phyloP scores from a whole-genome alignment of 2,797 vertebrate genomes.

The Sebastes diploproa region DNA sequence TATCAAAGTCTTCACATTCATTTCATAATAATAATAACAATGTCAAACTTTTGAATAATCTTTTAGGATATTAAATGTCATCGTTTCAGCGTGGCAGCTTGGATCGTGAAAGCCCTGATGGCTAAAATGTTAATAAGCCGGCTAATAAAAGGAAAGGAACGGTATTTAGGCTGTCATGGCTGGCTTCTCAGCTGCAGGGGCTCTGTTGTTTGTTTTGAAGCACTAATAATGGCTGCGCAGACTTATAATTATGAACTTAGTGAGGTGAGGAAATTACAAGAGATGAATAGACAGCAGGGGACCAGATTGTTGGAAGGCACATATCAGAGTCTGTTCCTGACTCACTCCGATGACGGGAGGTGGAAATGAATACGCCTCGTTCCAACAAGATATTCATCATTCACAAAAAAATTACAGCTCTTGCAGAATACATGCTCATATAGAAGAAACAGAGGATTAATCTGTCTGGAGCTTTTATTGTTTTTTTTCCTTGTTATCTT shows the following conservation, averaged over 20 bases:
- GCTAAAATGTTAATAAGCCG: constrained; percentile 77
- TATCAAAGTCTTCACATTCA: constrained; percentile 11
- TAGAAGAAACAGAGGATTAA: background rate
- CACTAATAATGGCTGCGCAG: constrained; percentile 72
- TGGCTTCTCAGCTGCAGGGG: constrained; percentile 71
- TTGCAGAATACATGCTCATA: background rate
- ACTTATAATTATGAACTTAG: constrained; percentile 80
- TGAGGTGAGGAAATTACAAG: constrained; percentile 78
- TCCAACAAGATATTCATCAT: constrained; percentile 52
- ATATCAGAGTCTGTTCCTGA: constrained; percentile 60
- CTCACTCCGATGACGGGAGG: constrained; percentile 42
- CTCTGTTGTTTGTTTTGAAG: constrained; percentile 79
- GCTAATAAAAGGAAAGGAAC: constrained; percentile 72
- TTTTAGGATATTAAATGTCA: constrained; percentile 65
- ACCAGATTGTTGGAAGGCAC: constrained; percentile 69
- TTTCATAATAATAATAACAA: constrained; percentile 50
- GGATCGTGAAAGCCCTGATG: constrained; percentile 64
- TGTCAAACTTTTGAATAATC: constrained; percentile 66
- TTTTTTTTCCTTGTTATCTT: background rate
- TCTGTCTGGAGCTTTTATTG: background rate
- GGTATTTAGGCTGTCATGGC: constrained; percentile 75
- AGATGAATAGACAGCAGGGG: constrained; percentile 75
- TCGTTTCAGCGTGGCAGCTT: constrained; percentile 48
- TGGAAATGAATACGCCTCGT: constrained; percentile 54
- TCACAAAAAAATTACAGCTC: background rate